phyloP scores from a whole-genome alignment of 1,140 invertebrate species.

The Tribolium castaneum region DNA sequence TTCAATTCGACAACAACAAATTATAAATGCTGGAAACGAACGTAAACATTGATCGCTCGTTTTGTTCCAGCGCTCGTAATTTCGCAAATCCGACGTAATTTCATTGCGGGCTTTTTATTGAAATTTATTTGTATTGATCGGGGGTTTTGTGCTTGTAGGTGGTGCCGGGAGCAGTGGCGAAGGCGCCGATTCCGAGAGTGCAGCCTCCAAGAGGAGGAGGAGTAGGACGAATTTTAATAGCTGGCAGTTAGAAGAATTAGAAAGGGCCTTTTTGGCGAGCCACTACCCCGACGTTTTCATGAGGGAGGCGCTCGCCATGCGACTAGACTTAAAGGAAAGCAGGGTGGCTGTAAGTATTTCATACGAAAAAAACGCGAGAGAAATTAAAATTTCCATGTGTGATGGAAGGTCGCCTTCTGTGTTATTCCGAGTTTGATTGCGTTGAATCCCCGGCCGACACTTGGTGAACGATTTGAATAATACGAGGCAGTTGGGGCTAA shows the following conservation, averaged over 20 bases:
- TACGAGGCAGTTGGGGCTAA: slow-evolving; percentile 31
- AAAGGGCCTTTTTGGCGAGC: slow-evolving; percentile 93
- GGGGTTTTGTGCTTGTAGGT: slow-evolving; percentile 51
- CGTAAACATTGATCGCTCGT: slow-evolving; percentile 15
- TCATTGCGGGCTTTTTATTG: slow-evolving; percentile 1
- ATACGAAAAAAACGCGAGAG: neutral
- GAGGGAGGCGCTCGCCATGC: slow-evolving; percentile 94
- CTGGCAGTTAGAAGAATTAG: slow-evolving; percentile 98
- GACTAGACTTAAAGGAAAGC: slow-evolving; percentile 96
- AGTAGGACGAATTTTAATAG: slow-evolving; percentile 98
- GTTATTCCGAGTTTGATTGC: slow-evolving; percentile 28
- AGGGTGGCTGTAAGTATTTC: slow-evolving; percentile 91
- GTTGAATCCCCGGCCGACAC: slow-evolving; percentile 28
- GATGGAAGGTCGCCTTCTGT: neutral
- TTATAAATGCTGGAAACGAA: slow-evolving; percentile 10
- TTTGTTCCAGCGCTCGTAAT: neutral
- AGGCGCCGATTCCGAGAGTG: slow-evolving; percentile 72
- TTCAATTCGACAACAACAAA: slow-evolving; percentile 34
- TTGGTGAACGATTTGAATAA: slow-evolving; percentile 31
- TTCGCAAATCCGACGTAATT: slow-evolving; percentile 17
- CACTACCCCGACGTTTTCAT: slow-evolving; percentile 99
- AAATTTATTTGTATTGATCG: slow-evolving; percentile 26
- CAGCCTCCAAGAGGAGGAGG: slow-evolving; percentile 83
- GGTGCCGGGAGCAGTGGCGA: slow-evolving; percentile 67
- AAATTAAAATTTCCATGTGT: neutral